phyloP scores from a whole-genome alignment of 2,888 invertebrate species.

The Oxycera nigricornis region DNA sequence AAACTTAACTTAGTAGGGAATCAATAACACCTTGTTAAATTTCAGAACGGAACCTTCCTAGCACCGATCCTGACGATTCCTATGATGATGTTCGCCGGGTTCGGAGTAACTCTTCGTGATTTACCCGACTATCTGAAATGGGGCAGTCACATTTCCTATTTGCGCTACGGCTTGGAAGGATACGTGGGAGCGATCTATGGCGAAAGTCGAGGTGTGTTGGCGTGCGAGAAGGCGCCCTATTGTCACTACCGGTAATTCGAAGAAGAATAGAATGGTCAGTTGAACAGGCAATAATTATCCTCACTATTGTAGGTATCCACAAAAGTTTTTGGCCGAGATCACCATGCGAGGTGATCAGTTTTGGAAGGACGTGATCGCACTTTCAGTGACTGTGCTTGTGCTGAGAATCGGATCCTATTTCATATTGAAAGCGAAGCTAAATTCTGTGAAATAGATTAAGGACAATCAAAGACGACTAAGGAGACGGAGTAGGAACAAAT shows the following conservation, averaged over 20 bases:
- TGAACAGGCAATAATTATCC: too few species aligned
- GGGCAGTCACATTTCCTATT: slow-evolving; percentile 91
- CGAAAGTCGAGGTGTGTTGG: slow-evolving; percentile 72
- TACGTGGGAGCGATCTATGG: slow-evolving; percentile 86
- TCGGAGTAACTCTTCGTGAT: slow-evolving; percentile 88
- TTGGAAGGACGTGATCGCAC: slow-evolving; percentile 80
- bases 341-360: slow-evolving; percentile 83
- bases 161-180: slow-evolving; percentile 91
- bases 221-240: slow-evolving; percentile 77
- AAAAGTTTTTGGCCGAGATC: slow-evolving; percentile 81
- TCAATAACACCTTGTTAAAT: neutral
- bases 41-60: slow-evolving; percentile 91
- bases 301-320: slow-evolving; percentile 68
- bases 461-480: neutral
- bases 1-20: neutral
- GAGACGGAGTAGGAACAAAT: too few species aligned
- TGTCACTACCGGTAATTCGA: slow-evolving; percentile 76
- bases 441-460: slow-evolving; percentile 57
- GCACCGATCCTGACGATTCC: slow-evolving; percentile 92
- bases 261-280: too few species aligned
- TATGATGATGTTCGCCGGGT: slow-evolving; percentile 96
- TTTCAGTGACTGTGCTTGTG: slow-evolving; percentile 71
- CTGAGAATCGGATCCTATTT: slow-evolving; percentile 73
- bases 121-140: slow-evolving; percentile 86
- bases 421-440: slow-evolving; percentile 79